A percentile compares a stretch with the other conserved stretches of the same genome.
Conservation (phyloP, 2,888 invertebrate species). For the Prosopocoilus inquinatus region DNA sequence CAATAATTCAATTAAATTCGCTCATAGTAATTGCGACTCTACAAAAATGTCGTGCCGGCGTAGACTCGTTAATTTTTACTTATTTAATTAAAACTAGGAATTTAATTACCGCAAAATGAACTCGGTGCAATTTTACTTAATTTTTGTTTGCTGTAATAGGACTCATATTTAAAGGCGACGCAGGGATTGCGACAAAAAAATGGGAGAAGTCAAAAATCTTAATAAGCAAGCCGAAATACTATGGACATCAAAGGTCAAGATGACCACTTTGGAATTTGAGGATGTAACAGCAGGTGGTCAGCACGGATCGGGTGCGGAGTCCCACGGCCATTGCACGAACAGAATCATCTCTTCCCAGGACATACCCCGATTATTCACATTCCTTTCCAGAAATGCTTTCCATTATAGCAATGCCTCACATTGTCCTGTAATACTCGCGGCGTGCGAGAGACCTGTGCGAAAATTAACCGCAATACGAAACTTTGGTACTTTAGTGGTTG, state of each 20-base stretch:
- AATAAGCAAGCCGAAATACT: too few species aligned
- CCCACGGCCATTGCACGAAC: slow-evolving; percentile 7
- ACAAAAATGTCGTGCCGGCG: background rate
- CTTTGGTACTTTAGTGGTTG: slow-evolving; percentile 34
- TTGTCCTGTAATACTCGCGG: slow-evolving; percentile 26
- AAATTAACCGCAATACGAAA: slow-evolving; percentile 38
- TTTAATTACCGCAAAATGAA: slow-evolving; percentile 18
- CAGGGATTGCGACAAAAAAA: background rate
- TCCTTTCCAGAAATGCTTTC: slow-evolving; percentile 44
- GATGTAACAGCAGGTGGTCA: slow-evolving; percentile 37
- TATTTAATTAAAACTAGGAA: slow-evolving; percentile 23
- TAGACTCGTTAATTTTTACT: slow-evolving; percentile 13
- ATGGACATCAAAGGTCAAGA: slow-evolving; percentile 35
- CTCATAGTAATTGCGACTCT: too few species aligned
- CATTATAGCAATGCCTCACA: slow-evolving; percentile 40
- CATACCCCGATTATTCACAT: slow-evolving; percentile 45
- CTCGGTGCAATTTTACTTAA: slow-evolving; percentile 9
- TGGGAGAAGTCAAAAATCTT: too few species aligned
- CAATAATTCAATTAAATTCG: background rate
- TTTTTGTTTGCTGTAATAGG: slow-evolving; percentile 13
- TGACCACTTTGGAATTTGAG: slow-evolving; percentile 34
- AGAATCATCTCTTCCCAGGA: slow-evolving; percentile 14
- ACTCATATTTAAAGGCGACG: slow-evolving; percentile 4
- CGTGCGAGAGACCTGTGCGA: slow-evolving; percentile 17
- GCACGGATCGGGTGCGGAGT: slow-evolving; percentile 26